Conservation (phyloP, 1,140 invertebrate genomes). For the Bombus sibiricus region DNA sequence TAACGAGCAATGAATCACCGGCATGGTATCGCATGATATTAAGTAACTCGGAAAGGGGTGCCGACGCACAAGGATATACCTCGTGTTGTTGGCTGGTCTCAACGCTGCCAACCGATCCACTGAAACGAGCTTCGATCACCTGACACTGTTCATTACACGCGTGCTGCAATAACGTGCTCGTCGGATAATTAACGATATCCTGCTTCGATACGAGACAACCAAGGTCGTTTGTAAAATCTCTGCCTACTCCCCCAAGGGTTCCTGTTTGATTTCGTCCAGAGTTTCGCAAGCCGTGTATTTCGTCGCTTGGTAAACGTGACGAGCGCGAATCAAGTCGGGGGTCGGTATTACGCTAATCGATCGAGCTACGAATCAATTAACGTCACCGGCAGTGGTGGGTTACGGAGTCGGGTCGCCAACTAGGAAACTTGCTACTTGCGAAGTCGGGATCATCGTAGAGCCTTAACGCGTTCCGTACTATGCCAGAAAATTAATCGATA, state of each 20-base stretch:
- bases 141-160: slow-evolving; percentile 69
- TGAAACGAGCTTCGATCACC: slow-evolving; percentile 68
- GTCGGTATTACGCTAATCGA: slow-evolving; percentile 38
- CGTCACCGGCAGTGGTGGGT: slow-evolving; percentile 23
- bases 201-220: not conserved
- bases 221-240: slow-evolving; percentile 22
- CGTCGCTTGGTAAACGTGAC: not conserved
- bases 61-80: slow-evolving; percentile 49
- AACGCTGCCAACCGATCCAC: slow-evolving; percentile 57
- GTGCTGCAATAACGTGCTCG: slow-evolving; percentile 43
- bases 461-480: not conserved
- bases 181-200: slow-evolving; percentile 69
- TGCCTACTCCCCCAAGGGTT: not conserved
- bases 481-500: not conserved
- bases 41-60: slow-evolving; percentile 53
- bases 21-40: slow-evolving; percentile 48
- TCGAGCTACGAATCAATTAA: slow-evolving; percentile 60
- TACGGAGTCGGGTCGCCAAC: slow-evolving; percentile 7
- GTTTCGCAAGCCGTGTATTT: not conserved
- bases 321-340: slow-evolving; percentile 24
- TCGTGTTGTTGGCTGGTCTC: slow-evolving; percentile 54
- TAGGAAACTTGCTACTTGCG: slow-evolving; percentile 16
- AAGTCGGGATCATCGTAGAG: not conserved
- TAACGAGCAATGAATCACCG: slow-evolving; percentile 58
- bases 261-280: not conserved